phyloP scores from a whole-genome alignment of 2,888 invertebrate genomes.

The Cheilosia vernalis region DNA sequence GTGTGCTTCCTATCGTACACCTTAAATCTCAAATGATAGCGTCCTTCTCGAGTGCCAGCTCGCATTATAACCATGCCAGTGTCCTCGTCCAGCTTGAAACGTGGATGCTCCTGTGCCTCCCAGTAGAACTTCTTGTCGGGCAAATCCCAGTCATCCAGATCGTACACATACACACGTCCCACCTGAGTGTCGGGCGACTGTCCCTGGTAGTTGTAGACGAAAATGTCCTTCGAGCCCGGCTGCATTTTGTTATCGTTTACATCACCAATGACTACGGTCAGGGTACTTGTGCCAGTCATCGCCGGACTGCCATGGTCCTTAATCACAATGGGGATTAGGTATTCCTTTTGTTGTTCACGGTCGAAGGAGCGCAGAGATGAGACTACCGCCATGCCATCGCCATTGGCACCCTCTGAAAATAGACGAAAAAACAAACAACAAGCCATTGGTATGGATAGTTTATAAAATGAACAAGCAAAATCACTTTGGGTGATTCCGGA shows the following conservation, averaged over 20 bases:
- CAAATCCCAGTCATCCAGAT: constrained; percentile 99
- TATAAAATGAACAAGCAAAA: constrained; percentile 63
- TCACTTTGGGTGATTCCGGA: constrained; percentile 49
- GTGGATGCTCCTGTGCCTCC: constrained; percentile 93
- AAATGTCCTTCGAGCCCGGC: constrained; percentile 97
- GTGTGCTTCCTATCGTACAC: constrained; percentile 97
- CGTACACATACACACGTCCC: constrained; percentile 98
- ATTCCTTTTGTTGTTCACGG: constrained; percentile 97
- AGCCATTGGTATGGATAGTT: constrained; percentile 3
- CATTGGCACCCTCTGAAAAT: constrained; percentile 94
- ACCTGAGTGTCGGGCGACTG: constrained; percentile 95
- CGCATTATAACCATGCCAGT: constrained; percentile 98
- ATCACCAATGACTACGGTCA: constrained; percentile 98
- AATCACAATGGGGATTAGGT: constrained; percentile 97
- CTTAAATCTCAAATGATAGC: constrained; percentile 91
- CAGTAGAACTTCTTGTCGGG: constrained; percentile 98
- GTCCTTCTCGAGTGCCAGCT: constrained; percentile 95
- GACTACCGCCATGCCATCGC: constrained; percentile 99
- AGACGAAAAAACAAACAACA: background rate
- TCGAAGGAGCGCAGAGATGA: constrained; percentile 96
- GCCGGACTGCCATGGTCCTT: constrained; percentile 98
- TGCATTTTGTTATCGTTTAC: constrained; percentile 99
- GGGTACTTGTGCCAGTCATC: constrained; percentile 97
- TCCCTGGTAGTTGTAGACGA: constrained; percentile 98
- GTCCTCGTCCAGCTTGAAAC: constrained; percentile 94